A percentile compares a stretch with the other conserved stretches of the same genome.
Conservation (phyloP, 1,140 invertebrate species). For the Drosophila aff. region DNA sequence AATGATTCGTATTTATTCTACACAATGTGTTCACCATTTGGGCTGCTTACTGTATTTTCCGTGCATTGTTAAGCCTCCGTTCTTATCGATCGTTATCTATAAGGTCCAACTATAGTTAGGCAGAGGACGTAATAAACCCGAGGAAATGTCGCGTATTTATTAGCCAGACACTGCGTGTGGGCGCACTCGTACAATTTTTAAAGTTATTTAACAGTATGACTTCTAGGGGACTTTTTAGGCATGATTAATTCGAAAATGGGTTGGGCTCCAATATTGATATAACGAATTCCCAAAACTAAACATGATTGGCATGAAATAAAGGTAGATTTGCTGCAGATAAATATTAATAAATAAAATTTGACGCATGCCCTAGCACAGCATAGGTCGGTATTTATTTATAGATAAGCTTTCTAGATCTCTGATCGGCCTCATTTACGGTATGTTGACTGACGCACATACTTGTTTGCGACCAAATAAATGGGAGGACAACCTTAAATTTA, state of each 20-base stretch:
- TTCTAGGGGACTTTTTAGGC: slow-evolving; percentile 22
- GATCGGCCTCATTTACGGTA: not conserved
- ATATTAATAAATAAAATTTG: slow-evolving; percentile 19
- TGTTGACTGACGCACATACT: not conserved
- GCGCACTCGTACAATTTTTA: slow-evolving; percentile 10
- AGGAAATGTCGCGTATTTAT: slow-evolving; percentile 32
- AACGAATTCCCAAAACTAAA: not conserved
- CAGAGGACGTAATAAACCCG: slow-evolving; percentile 24
- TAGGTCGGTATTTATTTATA: slow-evolving; percentile 30
- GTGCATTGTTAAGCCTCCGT: slow-evolving; percentile 29
- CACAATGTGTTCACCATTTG: not conserved
- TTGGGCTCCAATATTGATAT: not conserved
- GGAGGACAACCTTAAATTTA: not conserved
- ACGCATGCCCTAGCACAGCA: slow-evolving; percentile 27
- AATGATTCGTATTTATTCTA: not conserved
- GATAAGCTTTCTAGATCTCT: slow-evolving; percentile 27
- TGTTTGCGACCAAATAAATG: not conserved
- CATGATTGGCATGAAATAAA: slow-evolving; percentile 12
- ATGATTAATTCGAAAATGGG: slow-evolving; percentile 29
- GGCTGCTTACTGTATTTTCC: not conserved
- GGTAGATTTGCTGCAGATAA: slow-evolving; percentile 11
- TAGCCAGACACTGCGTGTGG: slow-evolving; percentile 19
- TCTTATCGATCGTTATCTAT: slow-evolving; percentile 44
- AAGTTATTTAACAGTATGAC: slow-evolving; percentile 24
- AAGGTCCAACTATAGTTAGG: slow-evolving; percentile 35